Evolutionary conservation across 1,140 invertebrate species (phyloP), one percentile per base, ranked within the genome.

Genomic region (Drosophila sechellia): DNA sequence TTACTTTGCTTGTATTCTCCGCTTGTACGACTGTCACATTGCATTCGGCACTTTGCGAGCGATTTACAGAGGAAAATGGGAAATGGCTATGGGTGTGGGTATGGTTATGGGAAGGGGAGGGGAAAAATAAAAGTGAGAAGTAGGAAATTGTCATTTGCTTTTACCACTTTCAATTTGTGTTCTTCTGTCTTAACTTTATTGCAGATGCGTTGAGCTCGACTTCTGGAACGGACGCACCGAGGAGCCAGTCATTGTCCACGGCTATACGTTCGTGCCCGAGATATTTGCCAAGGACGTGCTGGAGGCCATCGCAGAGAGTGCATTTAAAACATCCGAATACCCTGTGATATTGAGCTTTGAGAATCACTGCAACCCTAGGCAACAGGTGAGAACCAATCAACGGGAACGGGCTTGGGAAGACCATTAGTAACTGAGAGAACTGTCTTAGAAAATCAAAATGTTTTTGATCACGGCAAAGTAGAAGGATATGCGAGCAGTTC

Each of bases 341-440:
- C 98, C 98, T 59, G 97, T 99, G 27, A 95, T 98, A 84, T 95
- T 99, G 60, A 99, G 98, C 72, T 99, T 99, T 93, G 98, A 99
- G 94, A 99, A 99, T 93, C 98, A 99, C 93, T 99, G 98, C 93
- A 99, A 98, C 93, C 96, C 97, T 3, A 95, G 96, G 71, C 98
- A 99, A 92, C 97, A 97, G 92, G 92, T 92, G 54, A 78, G 79
- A 53, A 35, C 5, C n/a, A 11, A 6, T 4, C n/a, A 12, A 39
- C 13, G 13, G 13, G 31, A 31, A 22, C 3, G 20, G 31, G 2
- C 31, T 31, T 31, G 31, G 31, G 31, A 31, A 31, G 8, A 31
- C 31, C 31, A 31, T 10, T 3, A 8, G 6, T 31, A 31, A 8
- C 31, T 39, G 12, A 5, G 13, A 40, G 39, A 15, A 13, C 4